Evolutionary conservation across 1,140 invertebrate genomes (phyloP).

Genomic region (Drosophila eugracilis): DNA sequence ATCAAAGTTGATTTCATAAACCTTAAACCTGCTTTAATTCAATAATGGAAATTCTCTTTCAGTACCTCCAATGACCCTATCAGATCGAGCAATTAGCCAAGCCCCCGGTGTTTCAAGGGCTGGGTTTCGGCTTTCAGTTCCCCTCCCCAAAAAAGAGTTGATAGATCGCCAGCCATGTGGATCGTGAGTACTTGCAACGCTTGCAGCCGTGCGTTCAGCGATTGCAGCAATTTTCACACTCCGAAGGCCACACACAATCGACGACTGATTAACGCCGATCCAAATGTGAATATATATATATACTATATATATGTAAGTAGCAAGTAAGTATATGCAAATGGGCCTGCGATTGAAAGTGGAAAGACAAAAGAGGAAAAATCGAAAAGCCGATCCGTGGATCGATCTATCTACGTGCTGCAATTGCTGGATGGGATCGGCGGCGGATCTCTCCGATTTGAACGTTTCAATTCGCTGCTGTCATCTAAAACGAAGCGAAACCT

Average conservation of each 20-base stretch:
- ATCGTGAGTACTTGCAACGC: constrained; percentile 19
- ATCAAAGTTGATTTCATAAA: not conserved
- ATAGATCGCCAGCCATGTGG: constrained; percentile 29
- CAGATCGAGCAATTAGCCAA: not conserved
- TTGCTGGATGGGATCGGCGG: too few species aligned
- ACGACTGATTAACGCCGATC: constrained; percentile 33
- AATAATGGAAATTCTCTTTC: not conserved
- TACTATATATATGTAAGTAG: not conserved
- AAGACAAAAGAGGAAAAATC: constrained; percentile 32
- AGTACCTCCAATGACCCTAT: not conserved
- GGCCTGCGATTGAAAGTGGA: constrained; percentile 9
- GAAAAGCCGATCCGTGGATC: constrained; percentile 34
- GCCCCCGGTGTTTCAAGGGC: constrained; percentile 49
- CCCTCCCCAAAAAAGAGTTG: too few species aligned
- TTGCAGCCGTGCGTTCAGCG: constrained; percentile 33
- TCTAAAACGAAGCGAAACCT: constrained; percentile 64
- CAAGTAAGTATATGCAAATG: constrained; percentile 13
- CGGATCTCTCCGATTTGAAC: constrained; percentile 26
- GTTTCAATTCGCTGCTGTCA: constrained; percentile 53
- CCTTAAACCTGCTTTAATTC: not conserved
- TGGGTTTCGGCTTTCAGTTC: too few species aligned
- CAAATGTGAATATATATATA: not conserved
- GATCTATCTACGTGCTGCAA: constrained; percentile 37
- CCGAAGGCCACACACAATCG: constrained; percentile 58
- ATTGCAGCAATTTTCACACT: constrained; percentile 75